Evolutionary conservation across 2,888 invertebrate genomes (phyloP).

Genomic region (Aplocera efformata): DNA sequence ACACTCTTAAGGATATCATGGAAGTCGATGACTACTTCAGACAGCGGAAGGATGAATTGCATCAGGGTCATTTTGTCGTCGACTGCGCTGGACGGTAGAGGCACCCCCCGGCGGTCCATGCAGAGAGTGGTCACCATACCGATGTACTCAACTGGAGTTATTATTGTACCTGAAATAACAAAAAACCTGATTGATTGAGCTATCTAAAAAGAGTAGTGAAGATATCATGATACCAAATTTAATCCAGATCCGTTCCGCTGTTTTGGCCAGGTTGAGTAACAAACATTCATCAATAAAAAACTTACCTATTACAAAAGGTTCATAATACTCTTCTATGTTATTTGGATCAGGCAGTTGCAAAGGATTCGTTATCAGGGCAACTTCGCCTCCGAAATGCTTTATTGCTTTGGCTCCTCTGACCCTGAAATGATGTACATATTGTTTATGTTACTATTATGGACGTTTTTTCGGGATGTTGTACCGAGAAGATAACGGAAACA

Average conservation of each 20-base stretch:
- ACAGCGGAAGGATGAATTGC: constrained; percentile 91
- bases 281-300: constrained; percentile 1
- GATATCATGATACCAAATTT: no score
- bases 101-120: constrained; percentile 83
- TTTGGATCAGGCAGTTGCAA: constrained; percentile 83
- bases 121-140: constrained; percentile 87
- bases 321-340: constrained; percentile 87
- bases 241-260: no score
- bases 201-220: no score
- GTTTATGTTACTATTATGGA: not conserved
- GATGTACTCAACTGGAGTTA: constrained; percentile 89
- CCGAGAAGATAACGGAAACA: no score
- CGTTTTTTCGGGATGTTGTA: no score
- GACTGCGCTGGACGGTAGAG: constrained; percentile 86
- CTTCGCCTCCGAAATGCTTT: constrained; percentile 81
- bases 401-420: constrained; percentile 87
- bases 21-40: constrained; percentile 97
- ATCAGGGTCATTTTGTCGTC: constrained; percentile 91
- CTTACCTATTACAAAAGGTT: constrained; percentile 91
- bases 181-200: no score
- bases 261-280: no score
- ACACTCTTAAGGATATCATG: constrained; percentile 94
- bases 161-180: constrained; percentile 88
- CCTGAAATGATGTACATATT: no score
- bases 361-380: constrained; percentile 87